Evolutionary conservation across 1,140 invertebrate species (phyloP).

Genomic region (Drosophila seguyi): DNA sequence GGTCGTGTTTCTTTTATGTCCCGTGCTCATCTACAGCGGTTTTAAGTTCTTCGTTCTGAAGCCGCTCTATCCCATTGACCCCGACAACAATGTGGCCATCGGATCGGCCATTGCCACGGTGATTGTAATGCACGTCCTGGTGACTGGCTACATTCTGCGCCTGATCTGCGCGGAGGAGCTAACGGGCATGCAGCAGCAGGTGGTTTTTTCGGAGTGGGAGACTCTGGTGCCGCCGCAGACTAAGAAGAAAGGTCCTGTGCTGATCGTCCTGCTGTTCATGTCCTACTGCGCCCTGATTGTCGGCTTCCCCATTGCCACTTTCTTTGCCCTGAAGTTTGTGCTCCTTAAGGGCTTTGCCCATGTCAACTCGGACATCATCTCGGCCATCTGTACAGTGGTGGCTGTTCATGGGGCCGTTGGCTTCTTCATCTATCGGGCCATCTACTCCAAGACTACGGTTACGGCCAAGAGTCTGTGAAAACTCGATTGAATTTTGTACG

Average conservation of each 20-base stretch:
- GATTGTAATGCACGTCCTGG: constrained; percentile 38
- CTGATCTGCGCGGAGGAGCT: constrained; percentile 26
- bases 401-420: constrained; percentile 43
- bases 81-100: constrained; percentile 27
- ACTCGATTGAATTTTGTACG: too few species aligned
- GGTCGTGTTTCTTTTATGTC: constrained; percentile 17
- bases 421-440: constrained; percentile 47
- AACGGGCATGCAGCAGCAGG: constrained; percentile 16
- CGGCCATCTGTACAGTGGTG: constrained; percentile 42
- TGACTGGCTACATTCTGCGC: constrained; percentile 36
- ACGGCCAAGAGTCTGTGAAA: constrained; percentile 12
- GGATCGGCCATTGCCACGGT: constrained; percentile 40
- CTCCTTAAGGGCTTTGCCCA: constrained; percentile 44
- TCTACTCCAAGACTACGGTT: constrained; percentile 11
- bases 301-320: constrained; percentile 41
- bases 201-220: constrained; percentile 17
- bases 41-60: constrained; percentile 26
- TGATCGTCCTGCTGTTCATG: constrained; percentile 29
- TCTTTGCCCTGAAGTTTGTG: constrained; percentile 51
- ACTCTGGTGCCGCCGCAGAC: background rate
- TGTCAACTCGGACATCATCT: constrained; percentile 42
- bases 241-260: constrained; percentile 10
- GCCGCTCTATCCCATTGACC: background rate
- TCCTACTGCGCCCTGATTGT: constrained; percentile 43
- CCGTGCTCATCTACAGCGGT: constrained; percentile 19